Evolutionary conservation across 1,140 invertebrate genomes (phyloP).

Genomic region (Homalodisca vitripennis): DNA sequence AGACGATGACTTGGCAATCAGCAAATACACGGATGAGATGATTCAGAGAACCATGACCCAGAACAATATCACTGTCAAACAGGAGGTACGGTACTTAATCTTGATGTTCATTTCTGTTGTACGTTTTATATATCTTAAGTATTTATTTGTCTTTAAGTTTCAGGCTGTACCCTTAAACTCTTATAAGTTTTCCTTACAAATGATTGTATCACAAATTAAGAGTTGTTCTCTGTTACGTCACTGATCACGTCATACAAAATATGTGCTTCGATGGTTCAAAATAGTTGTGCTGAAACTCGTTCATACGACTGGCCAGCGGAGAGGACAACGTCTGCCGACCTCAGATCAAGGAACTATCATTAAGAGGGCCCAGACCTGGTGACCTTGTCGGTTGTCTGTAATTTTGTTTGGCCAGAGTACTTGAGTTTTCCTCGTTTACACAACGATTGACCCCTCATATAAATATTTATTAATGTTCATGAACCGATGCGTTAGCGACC

Average conservation of each 20-base stretch:
- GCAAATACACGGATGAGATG: slow-evolving; percentile 38
- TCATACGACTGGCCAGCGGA: too few species aligned
- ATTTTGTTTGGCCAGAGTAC: not conserved
- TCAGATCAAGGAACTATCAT: not conserved
- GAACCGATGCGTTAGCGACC: not conserved
- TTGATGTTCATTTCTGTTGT: too few species aligned
- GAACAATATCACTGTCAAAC: slow-evolving; percentile 52
- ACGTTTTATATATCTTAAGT: too few species aligned
- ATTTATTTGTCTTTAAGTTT: too few species aligned
- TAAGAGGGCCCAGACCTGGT: not conserved
- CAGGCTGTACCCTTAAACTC: too few species aligned
- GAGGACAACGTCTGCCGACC: not conserved
- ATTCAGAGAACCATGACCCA: slow-evolving; percentile 49
- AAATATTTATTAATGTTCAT: not conserved
- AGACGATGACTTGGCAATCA: slow-evolving; percentile 3
- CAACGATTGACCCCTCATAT: not conserved
- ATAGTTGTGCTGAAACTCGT: too few species aligned
- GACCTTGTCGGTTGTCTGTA: not conserved
- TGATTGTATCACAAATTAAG: slow-evolving; percentile 24
- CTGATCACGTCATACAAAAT: not conserved
- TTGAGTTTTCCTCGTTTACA: not conserved
- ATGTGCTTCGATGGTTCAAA: too few species aligned
- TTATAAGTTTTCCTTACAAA: slow-evolving; percentile 25
- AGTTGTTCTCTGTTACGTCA: slow-evolving; percentile 27
- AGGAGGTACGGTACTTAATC: slow-evolving; percentile 41